Evolutionary conservation across 2,888 invertebrate species (phyloP).

Genomic region (Cremastinae sp.): DNA sequence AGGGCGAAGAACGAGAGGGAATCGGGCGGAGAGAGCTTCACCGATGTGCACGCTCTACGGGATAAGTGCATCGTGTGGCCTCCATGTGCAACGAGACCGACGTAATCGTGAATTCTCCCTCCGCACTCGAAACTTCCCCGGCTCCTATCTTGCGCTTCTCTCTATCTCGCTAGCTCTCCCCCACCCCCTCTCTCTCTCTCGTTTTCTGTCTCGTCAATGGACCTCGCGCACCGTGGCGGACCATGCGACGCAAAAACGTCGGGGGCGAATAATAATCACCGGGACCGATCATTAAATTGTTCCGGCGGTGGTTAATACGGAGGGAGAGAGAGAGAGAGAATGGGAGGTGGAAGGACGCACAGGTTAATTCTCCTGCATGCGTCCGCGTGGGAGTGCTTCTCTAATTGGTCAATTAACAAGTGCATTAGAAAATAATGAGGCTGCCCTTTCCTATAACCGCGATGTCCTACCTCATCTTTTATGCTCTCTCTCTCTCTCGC

Average conservation of each 20-base stretch:
- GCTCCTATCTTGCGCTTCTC: too few relatives aligned
- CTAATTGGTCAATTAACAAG: conserved; percentile 79
- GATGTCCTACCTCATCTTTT: conserved; percentile 20
- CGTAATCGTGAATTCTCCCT: conserved; percentile 44
- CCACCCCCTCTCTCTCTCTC: conserved; percentile 19
- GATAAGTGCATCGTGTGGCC: conserved; percentile 40
- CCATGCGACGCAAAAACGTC: conserved; percentile 65
- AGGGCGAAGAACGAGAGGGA: conserved; percentile 48
- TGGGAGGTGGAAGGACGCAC: conserved; percentile 42
- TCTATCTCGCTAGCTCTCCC: conserved; percentile 2
- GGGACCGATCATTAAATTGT: conserved; percentile 79
- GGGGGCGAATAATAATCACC: conserved; percentile 72
- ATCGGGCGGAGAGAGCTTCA: conserved; percentile 18
- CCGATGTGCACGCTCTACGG: conserved; percentile 26
- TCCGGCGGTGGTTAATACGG: conserved; percentile 77
- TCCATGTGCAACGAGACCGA: conserved; percentile 44
- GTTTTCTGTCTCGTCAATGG: conserved; percentile 24
- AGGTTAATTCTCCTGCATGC: conserved; percentile 50
- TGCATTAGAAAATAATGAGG: conserved; percentile 80
- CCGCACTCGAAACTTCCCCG: conserved; percentile 25
- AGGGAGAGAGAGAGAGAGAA: conserved; percentile 59
- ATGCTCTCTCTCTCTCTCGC: conserved; percentile 1
- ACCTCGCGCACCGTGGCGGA: conserved; percentile 49
- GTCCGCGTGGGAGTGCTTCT: conserved; percentile 68
- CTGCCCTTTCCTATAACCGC: conserved; percentile 54